Evolutionary conservation across 92 coral and sea anemone genomes (phyloP), one percentile per base, ranked within the genome.

Genomic region (Montipora capitata): DNA sequence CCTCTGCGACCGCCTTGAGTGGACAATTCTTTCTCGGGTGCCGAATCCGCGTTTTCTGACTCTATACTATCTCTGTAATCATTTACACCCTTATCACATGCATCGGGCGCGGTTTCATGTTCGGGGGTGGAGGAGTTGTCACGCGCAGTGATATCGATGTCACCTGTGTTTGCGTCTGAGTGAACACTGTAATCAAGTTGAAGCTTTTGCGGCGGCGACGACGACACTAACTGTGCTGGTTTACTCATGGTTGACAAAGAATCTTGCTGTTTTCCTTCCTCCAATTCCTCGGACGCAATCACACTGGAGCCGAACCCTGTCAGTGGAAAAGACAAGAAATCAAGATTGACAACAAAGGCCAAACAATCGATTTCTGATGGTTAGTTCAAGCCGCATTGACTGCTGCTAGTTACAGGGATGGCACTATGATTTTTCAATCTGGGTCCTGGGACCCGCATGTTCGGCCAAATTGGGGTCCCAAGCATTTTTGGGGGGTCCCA

Each of bases 131-230:
- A 52, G 5, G 4, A 71, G 7, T 42, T 52, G 54, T 42, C 56
- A 71, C 27, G 54, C 11, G 54, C 15, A 18, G 10, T 13, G 3
- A 15, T 13, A 35, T 41, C 56, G 42, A 13, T 71, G 14, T 42
- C 76, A 42, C 20, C 58, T 59, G 68, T 3, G 58, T 54, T 10
- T 7, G 57, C 45, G 43, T 79, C 49, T 79, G 62, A 17, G 56
- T 78, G 40, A 78, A 75, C 64, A 67, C 72, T 80, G 76, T 82
- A 15, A 40, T 72, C 72, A 14, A 5, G 52, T 5, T 48, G 65
- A 45, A 20, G 15, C 57, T 67, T 42, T 11, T 39, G 5, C 67
- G 35, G 35, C 35, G 35, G 67, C 40, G 58, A 18, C 18, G 61
- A 16, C 18, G 58, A 71, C 6, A 61, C 65, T 45, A 57, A 75